Base-by-base conservation (phyloP, 2,888 invertebrate species). In the Doris montereyensis region DNA sequence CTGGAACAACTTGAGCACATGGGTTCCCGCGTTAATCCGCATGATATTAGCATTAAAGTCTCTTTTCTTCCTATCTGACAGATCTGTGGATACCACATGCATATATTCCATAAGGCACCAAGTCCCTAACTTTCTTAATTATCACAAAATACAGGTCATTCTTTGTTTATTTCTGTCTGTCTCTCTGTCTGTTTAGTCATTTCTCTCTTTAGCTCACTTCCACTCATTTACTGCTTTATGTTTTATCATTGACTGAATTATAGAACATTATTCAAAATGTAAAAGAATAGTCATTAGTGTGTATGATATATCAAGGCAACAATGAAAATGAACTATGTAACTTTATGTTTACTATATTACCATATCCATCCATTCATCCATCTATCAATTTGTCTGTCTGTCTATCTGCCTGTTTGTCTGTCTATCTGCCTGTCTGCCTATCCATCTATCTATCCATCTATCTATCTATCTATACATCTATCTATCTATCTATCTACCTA, bases 11-110 rank as follows among this genome's bases (percentile, higher is more conserved):
- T 85, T 84, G 28, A 90, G 81, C 21, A 83, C 84, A 79, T 89
- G 89, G 17, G 88, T 88, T 3, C 90, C 90, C 10, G 85, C 81
- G 82, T 89, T 89, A 68, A 90, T 83, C 57, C 82, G 81, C 87
- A 88, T 87, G 60, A 79, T 79, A 68, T 82, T 84, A 2, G 87
- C 84, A 79, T 88, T 84, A 79, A 84, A 87, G 58, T 84, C 86
- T 65, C 84, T 83, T 68, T 87, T 83, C 32, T 83, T 83, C 71
- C 86, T 84, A 1, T 83, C 68, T 58, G 87, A 82, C 72, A 87
- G 73, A 70, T 83, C 87, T 87, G 81, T 8, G 76, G 73, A 73
- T 24, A 41, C n/a, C n/a, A n/a, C n/a, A n/a, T n/a, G n/a, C n/a
- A n/a, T n/a, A n/a, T n/a, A n/a, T n/a, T n/a, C n/a, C n/a, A n/a